A percentile compares a stretch with the other conserved stretches of the same genome.
phyloP scores from a whole-genome alignment of 2,888 invertebrate genomes.

The Himalopsyche tibetana region DNA sequence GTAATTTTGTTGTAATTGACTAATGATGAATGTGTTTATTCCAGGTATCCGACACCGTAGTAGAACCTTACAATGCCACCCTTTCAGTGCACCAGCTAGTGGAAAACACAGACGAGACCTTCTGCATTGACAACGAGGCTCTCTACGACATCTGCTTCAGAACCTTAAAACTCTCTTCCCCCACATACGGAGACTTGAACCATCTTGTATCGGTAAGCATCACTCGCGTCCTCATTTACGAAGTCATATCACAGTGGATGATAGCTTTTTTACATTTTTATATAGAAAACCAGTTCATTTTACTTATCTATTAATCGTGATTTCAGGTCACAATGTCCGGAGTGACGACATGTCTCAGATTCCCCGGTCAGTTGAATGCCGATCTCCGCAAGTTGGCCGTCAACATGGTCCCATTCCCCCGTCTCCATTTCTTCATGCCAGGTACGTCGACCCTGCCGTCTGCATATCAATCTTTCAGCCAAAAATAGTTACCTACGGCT shows the following conservation, averaged over 20 bases:
- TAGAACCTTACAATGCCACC: slow-evolving; percentile 93
- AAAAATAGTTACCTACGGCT: too few relatives aligned
- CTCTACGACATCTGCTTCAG: slow-evolving; percentile 93
- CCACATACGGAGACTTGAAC: slow-evolving; percentile 94
- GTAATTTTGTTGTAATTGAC: background rate
- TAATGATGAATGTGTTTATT: slow-evolving; percentile 67
- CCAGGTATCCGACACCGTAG: slow-evolving; percentile 88
- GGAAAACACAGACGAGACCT: slow-evolving; percentile 92
- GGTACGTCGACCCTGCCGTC: slow-evolving; percentile 66
- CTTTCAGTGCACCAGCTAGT: slow-evolving; percentile 91
- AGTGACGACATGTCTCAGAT: slow-evolving; percentile 89
- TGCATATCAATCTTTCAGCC: too few relatives aligned
- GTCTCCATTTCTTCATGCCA: slow-evolving; percentile 93
- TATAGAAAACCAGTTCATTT: background rate
- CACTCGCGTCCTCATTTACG: background rate
- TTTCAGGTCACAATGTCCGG: slow-evolving; percentile 82
- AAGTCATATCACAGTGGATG: background rate
- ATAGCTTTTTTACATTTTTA: too few relatives aligned
- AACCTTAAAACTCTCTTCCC: slow-evolving; percentile 87
- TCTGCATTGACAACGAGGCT: slow-evolving; percentile 93
- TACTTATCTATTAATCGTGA: background rate
- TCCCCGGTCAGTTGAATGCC: slow-evolving; percentile 94
- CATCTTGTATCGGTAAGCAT: slow-evolving; percentile 85
- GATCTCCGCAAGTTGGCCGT: slow-evolving; percentile 91
- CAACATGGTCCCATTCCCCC: slow-evolving; percentile 96